Conservation (phyloP, 2,888 invertebrate species). For the Hydropsyche betteni region DNA sequence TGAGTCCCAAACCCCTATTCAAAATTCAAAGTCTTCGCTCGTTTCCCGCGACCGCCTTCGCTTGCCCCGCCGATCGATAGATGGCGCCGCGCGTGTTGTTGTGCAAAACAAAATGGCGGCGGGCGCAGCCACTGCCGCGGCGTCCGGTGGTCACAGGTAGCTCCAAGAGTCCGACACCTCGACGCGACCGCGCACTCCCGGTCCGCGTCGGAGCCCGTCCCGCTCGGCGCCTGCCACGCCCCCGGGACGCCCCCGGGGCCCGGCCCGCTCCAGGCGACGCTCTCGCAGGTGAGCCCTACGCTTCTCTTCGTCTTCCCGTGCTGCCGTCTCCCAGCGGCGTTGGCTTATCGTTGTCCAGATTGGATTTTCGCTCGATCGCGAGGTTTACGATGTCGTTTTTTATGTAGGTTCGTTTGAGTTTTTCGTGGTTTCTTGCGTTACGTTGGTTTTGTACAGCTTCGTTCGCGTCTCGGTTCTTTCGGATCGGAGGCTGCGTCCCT, state of each 20-base stretch:
- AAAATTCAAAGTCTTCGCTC: background rate
- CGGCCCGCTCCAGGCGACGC: background rate
- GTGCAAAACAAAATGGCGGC: slow-evolving; percentile 57
- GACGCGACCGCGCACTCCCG: background rate
- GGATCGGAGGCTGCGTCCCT: too few species aligned
- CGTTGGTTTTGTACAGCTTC: too few species aligned
- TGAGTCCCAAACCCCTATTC: too few species aligned
- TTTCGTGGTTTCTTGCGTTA: too few species aligned
- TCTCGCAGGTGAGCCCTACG: background rate
- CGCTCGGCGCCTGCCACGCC: background rate
- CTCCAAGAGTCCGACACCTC: background rate
- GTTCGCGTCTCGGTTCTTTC: too few species aligned
- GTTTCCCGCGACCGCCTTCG: background rate
- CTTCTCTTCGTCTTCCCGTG: background rate
- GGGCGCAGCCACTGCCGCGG: slow-evolving; percentile 24
- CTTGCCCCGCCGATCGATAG: slow-evolving; percentile 59
- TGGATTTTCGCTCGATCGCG: background rate
- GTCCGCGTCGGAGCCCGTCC: background rate
- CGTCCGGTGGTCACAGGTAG: slow-evolving; percentile 9
- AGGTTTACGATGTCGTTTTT: too few species aligned
- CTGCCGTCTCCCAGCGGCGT: too few species aligned
- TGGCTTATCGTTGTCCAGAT: too few species aligned
- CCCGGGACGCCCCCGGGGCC: background rate
- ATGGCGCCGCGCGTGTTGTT: slow-evolving; percentile 73
- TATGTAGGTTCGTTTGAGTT: too few species aligned